Evolutionary conservation across 2,888 invertebrate species (phyloP).

Genomic region (Strigamia maritima): DNA sequence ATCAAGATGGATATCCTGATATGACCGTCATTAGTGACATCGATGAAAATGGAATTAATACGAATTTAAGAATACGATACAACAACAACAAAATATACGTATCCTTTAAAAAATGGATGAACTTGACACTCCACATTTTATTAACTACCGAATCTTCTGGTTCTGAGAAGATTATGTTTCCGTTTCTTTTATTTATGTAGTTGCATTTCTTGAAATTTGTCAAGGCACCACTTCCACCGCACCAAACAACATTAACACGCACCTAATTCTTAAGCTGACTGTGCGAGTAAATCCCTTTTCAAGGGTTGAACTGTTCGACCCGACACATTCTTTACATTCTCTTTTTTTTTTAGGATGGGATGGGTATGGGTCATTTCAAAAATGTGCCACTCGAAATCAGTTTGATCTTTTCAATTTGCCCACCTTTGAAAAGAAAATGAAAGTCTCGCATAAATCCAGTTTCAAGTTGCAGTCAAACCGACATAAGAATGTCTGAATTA

Average conservation of each 20-base stretch:
- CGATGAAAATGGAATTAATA: slow-evolving; percentile 83
- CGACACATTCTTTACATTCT: slow-evolving; percentile 17
- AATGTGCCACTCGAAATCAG: not conserved
- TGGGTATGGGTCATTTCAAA: not conserved
- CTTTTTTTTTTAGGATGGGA: not conserved
- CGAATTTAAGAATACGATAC: slow-evolving; percentile 78
- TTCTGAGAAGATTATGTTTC: not conserved
- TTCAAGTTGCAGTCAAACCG: not conserved
- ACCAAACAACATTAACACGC: not conserved
- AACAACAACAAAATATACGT: slow-evolving; percentile 80
- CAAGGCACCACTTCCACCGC: slow-evolving; percentile 20
- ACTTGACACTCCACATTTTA: not conserved
- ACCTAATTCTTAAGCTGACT: not conserved
- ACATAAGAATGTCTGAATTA: not conserved
- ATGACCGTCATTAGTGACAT: slow-evolving; percentile 88
- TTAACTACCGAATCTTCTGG: not conserved
- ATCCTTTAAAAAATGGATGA: slow-evolving; percentile 60
- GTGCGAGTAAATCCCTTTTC: slow-evolving; percentile 1
- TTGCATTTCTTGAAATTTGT: not conserved
- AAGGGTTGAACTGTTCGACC: not conserved
- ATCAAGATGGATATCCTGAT: slow-evolving; percentile 77
- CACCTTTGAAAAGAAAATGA: not conserved
- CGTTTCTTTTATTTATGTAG: not conserved
- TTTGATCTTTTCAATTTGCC: not conserved
- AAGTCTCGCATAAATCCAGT: not conserved